These are phyloP conservation scores for Leucophenga montana DNA, from an alignment of 2,888 invertebrate genomes.

Conservation along the genomic window DNA sequence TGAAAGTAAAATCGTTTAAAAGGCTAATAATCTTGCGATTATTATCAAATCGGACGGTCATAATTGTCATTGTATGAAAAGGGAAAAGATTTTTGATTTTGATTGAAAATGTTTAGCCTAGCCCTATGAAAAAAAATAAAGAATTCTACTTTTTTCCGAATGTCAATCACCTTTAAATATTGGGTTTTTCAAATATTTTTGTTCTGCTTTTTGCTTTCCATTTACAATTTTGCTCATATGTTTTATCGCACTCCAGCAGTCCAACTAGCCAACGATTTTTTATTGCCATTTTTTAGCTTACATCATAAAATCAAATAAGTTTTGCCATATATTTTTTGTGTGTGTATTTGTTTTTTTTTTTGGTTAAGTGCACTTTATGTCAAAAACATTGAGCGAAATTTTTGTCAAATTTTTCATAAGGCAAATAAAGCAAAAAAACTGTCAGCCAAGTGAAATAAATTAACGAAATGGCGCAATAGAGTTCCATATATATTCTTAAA, in stretches of 20 bases:
- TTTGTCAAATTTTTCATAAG: constrained; percentile 30
- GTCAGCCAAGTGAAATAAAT: constrained; percentile 64
- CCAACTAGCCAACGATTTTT: too few relatives aligned
- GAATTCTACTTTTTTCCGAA: too few relatives aligned
- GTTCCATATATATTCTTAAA: constrained; percentile 52
- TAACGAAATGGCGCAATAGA: constrained; percentile 63
- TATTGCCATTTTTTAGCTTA: too few relatives aligned
- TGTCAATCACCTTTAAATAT: too few relatives aligned
- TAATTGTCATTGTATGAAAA: too few relatives aligned
- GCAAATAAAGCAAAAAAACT: constrained; percentile 50
- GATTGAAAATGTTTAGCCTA: too few relatives aligned
- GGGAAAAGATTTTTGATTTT: too few relatives aligned
- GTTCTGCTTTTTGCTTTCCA: background rate
- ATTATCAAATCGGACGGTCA: too few relatives aligned
- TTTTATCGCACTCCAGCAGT: background rate
- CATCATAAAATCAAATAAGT: too few relatives aligned
- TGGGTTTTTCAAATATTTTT: background rate
- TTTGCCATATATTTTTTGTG: constrained; percentile 25
- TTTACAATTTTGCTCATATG: constrained; percentile 2
- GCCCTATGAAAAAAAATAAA: too few relatives aligned
- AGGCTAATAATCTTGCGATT: too few relatives aligned
- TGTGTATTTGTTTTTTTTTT: constrained; percentile 53
- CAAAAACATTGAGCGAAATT: constrained; percentile 60
- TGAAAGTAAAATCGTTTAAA: too few relatives aligned
- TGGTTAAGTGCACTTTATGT: constrained; percentile 65